These are phyloP conservation scores for Acrocephalus scirpaceus DNA, from an alignment of 2,797 vertebrate species.

Conservation along the genomic window DNA sequence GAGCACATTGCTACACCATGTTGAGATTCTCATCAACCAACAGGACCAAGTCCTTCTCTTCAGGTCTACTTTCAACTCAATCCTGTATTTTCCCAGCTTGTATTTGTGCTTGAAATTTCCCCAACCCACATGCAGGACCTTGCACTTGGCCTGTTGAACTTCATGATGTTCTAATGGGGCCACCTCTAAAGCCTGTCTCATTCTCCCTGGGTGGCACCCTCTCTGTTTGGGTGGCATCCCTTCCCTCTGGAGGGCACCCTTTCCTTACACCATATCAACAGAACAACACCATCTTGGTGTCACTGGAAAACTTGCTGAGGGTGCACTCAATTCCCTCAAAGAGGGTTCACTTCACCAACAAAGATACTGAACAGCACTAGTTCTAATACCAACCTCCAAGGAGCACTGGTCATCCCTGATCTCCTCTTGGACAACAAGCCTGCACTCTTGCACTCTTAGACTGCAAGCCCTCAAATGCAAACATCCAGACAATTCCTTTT, in stretches of 20 bases:
- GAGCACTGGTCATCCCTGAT: background rate
- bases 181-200: background rate
- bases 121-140: background rate
- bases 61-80: background rate
- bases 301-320: background rate
- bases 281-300: background rate
- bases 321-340: background rate
- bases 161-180: background rate
- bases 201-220: background rate
- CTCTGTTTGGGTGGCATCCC: background rate
- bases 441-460: too few species aligned
- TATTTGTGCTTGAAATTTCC: background rate
- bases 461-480: background rate
- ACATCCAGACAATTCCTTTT: background rate
- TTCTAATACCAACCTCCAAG: accelerated
- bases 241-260: background rate
- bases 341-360: background rate
- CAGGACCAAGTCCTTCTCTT: background rate
- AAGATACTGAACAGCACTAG: background rate
- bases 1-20: background rate
- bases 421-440: background rate
- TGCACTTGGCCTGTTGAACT: background rate
- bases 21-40: background rate
- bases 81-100: background rate
- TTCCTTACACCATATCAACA: background rate